phyloP scores from a whole-genome alignment of 2,888 invertebrate species.

The Ochropacha duplaris region DNA sequence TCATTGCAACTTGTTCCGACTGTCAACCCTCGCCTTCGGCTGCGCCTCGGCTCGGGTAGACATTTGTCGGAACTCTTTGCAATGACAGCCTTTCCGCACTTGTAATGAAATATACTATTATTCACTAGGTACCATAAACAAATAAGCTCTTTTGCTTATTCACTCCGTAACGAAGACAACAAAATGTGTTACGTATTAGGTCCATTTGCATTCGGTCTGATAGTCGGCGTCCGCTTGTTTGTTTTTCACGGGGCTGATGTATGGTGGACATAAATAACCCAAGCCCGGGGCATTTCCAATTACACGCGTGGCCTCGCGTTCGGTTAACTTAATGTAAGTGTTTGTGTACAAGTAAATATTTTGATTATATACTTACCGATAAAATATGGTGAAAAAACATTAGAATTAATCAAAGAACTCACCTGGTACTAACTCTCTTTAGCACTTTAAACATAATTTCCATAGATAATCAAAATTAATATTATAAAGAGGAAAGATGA shows the following conservation, averaged over 20 bases:
- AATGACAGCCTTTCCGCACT: no score
- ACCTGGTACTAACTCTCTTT: no score
- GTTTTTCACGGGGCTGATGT: slow-evolving; percentile 59
- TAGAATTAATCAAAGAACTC: not conserved
- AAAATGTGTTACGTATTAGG: not conserved
- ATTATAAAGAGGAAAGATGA: no score
- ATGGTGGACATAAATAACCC: slow-evolving; percentile 67
- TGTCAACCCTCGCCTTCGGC: no score
- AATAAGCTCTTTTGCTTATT: not conserved
- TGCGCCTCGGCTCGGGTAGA: no score
- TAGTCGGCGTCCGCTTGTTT: slow-evolving; percentile 53
- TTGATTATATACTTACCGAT: not conserved
- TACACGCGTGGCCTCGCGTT: slow-evolving; percentile 33
- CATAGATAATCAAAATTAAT: no score
- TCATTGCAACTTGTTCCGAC: no score
- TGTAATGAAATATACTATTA: no score
- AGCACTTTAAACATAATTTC: no score
- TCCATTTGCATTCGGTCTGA: slow-evolving; percentile 33
- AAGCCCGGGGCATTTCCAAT: slow-evolving; percentile 58
- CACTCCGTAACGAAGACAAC: not conserved
- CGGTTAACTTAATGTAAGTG: slow-evolving; percentile 16
- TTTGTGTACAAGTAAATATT: not conserved
- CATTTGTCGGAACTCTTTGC: no score
- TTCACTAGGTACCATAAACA: not conserved
- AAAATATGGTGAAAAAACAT: not conserved